phyloP scores from a whole-genome alignment of 1,140 invertebrate species.

The Drosophila parvula region DNA sequence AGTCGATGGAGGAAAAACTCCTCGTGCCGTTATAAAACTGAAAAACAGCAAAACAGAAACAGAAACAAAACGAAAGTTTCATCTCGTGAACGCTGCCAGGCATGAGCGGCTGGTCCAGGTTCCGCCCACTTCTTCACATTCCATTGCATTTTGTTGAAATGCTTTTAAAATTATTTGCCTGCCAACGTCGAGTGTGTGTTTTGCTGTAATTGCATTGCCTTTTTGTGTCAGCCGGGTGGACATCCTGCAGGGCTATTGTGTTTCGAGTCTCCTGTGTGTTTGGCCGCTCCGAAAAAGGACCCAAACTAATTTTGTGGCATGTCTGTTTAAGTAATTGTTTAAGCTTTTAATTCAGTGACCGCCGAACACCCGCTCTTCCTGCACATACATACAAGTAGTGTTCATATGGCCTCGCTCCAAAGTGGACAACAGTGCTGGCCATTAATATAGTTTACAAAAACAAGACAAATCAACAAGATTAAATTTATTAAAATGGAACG shows the following conservation, averaged over 20 bases:
- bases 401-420: not conserved
- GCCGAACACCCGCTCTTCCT: conserved; percentile 2
- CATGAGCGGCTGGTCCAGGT: not conserved
- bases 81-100: conserved; percentile 9
- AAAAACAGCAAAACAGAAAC: not conserved
- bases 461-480: not conserved
- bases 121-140: conserved; percentile 22
- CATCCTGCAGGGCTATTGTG: conserved; percentile 37
- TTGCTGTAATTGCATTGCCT: conserved; percentile 71
- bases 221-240: conserved; percentile 57
- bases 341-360: conserved; percentile 69
- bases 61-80: conserved; percentile 29
- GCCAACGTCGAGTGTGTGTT: conserved; percentile 38
- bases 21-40: not conserved
- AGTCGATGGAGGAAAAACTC: conserved; percentile 29
- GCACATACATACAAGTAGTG: not conserved
- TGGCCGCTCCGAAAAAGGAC: conserved; percentile 29
- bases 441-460: not conserved
- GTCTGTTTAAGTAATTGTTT: conserved; percentile 76
- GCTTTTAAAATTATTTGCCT: conserved; percentile 76
- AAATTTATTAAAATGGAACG: too few species aligned
- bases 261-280: conserved; percentile 23
- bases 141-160: conserved; percentile 69
- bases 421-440: conserved; percentile 4
- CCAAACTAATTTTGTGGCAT: conserved; percentile 78